phyloP scores from a whole-genome alignment of 35 echinoderm and acorn worm species.

The Ophioderma brevispina region DNA sequence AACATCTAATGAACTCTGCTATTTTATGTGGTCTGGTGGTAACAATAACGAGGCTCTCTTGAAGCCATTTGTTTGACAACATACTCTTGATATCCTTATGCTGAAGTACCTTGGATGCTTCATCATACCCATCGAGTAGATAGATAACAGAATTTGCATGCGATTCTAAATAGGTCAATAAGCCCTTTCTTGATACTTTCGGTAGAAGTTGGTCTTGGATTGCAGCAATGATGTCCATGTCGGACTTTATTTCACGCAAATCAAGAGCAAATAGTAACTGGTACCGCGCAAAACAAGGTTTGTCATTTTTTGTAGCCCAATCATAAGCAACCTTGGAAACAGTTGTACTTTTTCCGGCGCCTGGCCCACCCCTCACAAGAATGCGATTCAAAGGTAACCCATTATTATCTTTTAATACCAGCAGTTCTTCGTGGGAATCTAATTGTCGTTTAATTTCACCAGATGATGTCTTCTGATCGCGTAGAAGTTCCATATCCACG shows the following conservation, averaged over 20 bases:
- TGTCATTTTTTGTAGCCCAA: not conserved
- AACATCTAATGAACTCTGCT: not conserved
- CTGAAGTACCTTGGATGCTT: not conserved
- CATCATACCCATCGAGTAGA: not conserved
- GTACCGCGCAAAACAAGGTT: not conserved
- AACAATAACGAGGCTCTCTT: not conserved
- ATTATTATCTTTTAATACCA: not conserved
- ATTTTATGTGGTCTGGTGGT: constrained; percentile 8
- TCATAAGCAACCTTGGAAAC: constrained; percentile 6
- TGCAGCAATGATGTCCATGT: not conserved
- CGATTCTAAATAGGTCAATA: not conserved
- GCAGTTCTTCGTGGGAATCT: not conserved
- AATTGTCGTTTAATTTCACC: not conserved
- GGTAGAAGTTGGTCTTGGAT: not conserved
- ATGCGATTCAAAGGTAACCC: not conserved
- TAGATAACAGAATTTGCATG: not conserved
- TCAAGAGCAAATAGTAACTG: not conserved
- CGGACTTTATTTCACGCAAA: not conserved
- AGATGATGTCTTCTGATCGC: not conserved
- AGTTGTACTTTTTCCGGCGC: not conserved
- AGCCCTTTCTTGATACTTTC: not conserved
- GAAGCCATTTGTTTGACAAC: not conserved
- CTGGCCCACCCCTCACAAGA: not conserved
- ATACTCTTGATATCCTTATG: constrained; percentile 1
- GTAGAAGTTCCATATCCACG: not conserved